A percentile compares a stretch with the other conserved stretches of the same genome.
phyloP scores from a whole-genome alignment of 2,888 invertebrate genomes.

The Anagyrus pseudococci region DNA sequence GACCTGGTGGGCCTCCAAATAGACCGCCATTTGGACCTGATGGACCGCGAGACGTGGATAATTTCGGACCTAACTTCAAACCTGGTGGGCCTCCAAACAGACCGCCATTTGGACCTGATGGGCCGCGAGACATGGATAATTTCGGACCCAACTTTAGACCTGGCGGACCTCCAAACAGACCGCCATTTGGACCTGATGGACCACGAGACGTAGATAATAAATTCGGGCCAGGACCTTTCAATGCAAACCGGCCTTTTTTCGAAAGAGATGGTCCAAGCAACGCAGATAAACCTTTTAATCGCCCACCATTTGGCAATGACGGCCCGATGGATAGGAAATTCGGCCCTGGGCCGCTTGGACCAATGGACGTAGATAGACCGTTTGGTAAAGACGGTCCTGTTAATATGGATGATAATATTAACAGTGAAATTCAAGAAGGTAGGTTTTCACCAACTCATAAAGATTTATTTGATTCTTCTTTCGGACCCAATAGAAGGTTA shows the following conservation, averaged over 20 bases:
- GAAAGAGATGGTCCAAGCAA: conserved; percentile 17
- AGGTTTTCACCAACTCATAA: background rate
- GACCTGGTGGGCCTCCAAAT: conserved; percentile 26
- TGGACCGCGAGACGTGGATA: conserved; percentile 2
- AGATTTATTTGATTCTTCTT: too few relatives aligned
- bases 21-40: conserved; percentile 14
- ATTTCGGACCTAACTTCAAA: conserved; percentile 8
- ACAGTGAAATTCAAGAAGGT: conserved; percentile 7
- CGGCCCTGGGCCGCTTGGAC: background rate
- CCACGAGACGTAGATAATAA: conserved; percentile 1
- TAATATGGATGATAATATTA: conserved; percentile 14
- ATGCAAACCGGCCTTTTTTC: conserved; percentile 11
- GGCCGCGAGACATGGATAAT: conserved; percentile 1
- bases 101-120: conserved; percentile 17
- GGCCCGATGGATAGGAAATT: conserved; percentile 29
- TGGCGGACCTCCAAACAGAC: conserved; percentile 29
- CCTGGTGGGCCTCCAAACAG: conserved; percentile 27
- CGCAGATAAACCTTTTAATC: conserved; percentile 26
- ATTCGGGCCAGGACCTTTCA: conserved; percentile 6
- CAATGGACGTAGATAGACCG: background rate
- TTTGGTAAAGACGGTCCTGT: conserved; percentile 19
- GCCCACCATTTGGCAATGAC: conserved; percentile 20
- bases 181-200: conserved; percentile 13
- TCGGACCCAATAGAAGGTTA: too few relatives aligned
- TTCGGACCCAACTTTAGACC: conserved; percentile 8